These are phyloP conservation scores for Ara ararauna DNA, from an alignment of 2,797 vertebrate species.

Conservation along the genomic window DNA sequence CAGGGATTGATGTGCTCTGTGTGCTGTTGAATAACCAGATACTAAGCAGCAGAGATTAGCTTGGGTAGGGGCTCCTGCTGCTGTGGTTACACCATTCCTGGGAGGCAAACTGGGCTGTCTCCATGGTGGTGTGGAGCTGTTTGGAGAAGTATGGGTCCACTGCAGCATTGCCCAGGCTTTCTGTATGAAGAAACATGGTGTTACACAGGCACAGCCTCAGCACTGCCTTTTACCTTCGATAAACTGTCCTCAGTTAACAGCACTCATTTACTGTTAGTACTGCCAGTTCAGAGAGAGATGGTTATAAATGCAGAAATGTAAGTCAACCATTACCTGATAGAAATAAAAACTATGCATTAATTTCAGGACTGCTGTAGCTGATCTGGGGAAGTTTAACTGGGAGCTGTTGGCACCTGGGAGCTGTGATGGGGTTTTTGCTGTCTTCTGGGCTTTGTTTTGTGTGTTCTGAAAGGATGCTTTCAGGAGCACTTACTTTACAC, in stretches of 20 bases:
- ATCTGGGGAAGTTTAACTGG: not conserved
- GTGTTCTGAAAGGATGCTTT: not conserved
- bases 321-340: not conserved
- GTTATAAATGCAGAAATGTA: not conserved
- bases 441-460: not conserved
- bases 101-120: not conserved
- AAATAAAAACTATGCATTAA: not conserved
- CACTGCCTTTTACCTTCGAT: rapidly evolving
- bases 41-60: not conserved
- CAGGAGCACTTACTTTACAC: not conserved
- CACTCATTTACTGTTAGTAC: not conserved
- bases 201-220: not conserved
- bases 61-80: rapidly evolving
- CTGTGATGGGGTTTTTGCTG: not conserved
- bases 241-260: not conserved
- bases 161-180: rapidly evolving
- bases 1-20: not conserved
- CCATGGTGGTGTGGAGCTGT: not conserved
- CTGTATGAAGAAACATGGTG: rapidly evolving
- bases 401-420: not conserved
- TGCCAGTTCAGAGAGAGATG: not conserved
- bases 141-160: not conserved
- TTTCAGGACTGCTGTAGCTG: not conserved
- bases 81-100: not conserved
- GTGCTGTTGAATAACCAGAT: not conserved